phyloP scores from a whole-genome alignment of 2,797 vertebrate genomes.

The Poeciliopsis presidionis region DNA sequence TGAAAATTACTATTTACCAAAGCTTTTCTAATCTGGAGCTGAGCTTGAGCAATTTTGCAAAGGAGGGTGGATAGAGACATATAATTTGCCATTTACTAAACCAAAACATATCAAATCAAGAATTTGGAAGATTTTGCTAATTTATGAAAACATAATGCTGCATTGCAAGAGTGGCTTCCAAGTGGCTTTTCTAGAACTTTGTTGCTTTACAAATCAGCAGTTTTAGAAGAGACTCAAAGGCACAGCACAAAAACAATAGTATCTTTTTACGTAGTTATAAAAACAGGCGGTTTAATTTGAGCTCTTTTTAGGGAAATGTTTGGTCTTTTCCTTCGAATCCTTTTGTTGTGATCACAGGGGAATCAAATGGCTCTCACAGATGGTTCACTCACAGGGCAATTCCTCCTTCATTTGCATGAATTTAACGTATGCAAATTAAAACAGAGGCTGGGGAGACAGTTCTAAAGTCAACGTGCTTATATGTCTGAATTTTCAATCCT shows the following conservation, averaged over 20 bases:
- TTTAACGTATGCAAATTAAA: conserved; percentile 38
- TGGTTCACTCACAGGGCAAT: conserved; percentile 7
- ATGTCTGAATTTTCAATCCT: neutral
- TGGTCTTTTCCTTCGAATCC: neutral
- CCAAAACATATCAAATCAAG: neutral
- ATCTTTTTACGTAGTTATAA: neutral
- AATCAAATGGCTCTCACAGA: conserved; percentile 10
- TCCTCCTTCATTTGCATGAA: conserved; percentile 51
- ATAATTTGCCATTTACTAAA: neutral
- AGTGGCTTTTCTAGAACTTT: neutral
- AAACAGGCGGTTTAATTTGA: neutral
- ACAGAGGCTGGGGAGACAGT: conserved; percentile 17
- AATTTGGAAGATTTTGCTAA: neutral
- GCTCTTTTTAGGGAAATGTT: neutral
- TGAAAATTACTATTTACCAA: neutral
- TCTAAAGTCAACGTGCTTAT: neutral
- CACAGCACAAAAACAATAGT: neutral
- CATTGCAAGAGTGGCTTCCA: neutral
- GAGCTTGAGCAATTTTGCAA: neutral
- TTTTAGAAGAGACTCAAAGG: neutral
- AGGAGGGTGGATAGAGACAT: neutral
- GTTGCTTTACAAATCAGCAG: neutral
- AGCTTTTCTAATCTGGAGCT: neutral
- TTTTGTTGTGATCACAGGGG: neutral
- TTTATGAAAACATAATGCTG: neutral